Base-by-base conservation (phyloP, 2,797 vertebrate species). In the Pseudopleuronectes americanus region DNA sequence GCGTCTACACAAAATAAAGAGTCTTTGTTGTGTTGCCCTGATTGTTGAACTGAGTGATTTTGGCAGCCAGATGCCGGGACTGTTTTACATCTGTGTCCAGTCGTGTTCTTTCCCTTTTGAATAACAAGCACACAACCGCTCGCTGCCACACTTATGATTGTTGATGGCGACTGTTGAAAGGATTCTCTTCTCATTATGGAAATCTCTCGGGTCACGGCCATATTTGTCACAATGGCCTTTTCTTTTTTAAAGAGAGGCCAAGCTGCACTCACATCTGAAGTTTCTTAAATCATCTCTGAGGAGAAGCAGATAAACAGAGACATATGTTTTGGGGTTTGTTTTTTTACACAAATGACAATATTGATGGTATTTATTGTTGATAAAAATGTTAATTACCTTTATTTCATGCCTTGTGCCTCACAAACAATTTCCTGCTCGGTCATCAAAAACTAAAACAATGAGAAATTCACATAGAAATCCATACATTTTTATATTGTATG, bases 151-250 rank as follows among this genome's bases (percentile, higher is more conserved):
- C 56, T 56, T 64, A n/a, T 73, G 67, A 74, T 57, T 68, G 68
- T 74, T 33, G 76, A 84, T 77, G 80, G 78, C 76, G 73, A 65
- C 69, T 57, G 75, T 76, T 85, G 53, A 83, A 84, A 83, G 63
- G 64, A 49, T 54, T 67, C 57, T 55, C 23, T 77, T 61, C 60
- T 76, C 62, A 69, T 71, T 62, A 69, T 79, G 72, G 61, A 73
- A 68, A 76, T 81, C 62, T 76, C 52, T 33, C 9, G 36, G 68
- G 61, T 73, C 66, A 78, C n/a, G 16, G 16, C 54, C 77, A 71
- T 61, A 62, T 76, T 73, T 71, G 31, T n/a, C n/a, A n/a, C 8
- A 0, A 41, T 36, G 38, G 55, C 57, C 70, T 70, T 76, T 65
- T 74, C 26, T 62, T 70, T 76, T 65, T 74, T 28, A 47, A 69